Conservation (phyloP, 2,113 vertebrate species). For the Tragulus kanchil region DNA sequence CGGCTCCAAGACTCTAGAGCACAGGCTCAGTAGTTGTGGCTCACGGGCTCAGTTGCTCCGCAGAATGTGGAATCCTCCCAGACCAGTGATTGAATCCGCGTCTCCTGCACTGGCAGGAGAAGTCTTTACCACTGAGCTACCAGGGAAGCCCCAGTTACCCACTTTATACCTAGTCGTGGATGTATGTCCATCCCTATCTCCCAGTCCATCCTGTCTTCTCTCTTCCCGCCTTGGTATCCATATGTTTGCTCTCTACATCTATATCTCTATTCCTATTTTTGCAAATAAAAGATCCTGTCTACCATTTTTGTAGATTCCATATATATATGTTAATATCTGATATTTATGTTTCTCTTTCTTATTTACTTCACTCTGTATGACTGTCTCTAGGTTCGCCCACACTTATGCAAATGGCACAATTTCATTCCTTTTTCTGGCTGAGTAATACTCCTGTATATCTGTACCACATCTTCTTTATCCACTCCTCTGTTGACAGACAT, state of each 20-base stretch:
- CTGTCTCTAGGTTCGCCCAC: not conserved
- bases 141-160: too few relatives aligned
- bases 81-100: too few relatives aligned
- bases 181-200: not conserved
- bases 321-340: not conserved
- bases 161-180: rapidly evolving
- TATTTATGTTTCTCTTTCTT: not conserved
- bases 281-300: not conserved
- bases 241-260: not conserved
- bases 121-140: too few relatives aligned
- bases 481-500: not conserved
- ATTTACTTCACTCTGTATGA: not conserved
- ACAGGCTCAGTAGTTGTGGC: too few relatives aligned
- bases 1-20: too few relatives aligned
- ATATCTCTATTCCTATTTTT: not conserved
- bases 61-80: too few relatives aligned
- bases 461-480: not conserved
- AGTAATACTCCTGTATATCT: not conserved
- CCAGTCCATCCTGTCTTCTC: not conserved
- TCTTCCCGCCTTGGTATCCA: not conserved
- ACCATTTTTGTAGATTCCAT: not conserved
- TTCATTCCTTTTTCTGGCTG: not conserved
- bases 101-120: too few relatives aligned
- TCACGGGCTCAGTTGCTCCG: too few relatives aligned
- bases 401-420: not conserved